phyloP scores from a whole-genome alignment of 2,888 invertebrate species.

The Lottia gigantea region DNA sequence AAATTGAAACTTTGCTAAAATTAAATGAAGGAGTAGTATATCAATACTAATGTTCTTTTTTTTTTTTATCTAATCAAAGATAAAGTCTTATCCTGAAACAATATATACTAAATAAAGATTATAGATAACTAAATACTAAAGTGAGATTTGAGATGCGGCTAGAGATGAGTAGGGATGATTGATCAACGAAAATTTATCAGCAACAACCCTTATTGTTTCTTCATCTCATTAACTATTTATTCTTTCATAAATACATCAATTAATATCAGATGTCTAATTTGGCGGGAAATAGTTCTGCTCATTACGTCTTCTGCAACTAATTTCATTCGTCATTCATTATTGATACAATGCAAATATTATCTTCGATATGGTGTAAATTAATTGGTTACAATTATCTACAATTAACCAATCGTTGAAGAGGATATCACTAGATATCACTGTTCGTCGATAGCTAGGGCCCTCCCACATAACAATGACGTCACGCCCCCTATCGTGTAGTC shows the following conservation, averaged over 20 bases:
- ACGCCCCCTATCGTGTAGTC: background rate
- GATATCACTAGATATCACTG: background rate
- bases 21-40: too few relatives aligned
- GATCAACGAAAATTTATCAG: too few relatives aligned
- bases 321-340: background rate
- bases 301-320: slow-evolving; percentile 9
- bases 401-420: background rate
- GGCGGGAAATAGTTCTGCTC: background rate
- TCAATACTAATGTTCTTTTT: too few relatives aligned
- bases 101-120: too few relatives aligned
- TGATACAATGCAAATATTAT: background rate
- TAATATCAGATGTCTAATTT: background rate
- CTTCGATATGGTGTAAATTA: background rate
- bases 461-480: background rate
- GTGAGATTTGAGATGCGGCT: too few relatives aligned
- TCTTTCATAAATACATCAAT: slow-evolving; percentile 6
- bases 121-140: too few relatives aligned
- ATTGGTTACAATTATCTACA: slow-evolving; percentile 4
- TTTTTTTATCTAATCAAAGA: too few relatives aligned
- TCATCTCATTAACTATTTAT: background rate
- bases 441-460: background rate
- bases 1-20: too few relatives aligned
- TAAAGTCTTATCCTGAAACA: too few relatives aligned
- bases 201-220: background rate
- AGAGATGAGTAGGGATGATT: too few relatives aligned